A percentile compares a stretch with the other conserved stretches of the same genome.
Conservation (phyloP, 2,888 invertebrate species). For the Eilema sororculum region DNA sequence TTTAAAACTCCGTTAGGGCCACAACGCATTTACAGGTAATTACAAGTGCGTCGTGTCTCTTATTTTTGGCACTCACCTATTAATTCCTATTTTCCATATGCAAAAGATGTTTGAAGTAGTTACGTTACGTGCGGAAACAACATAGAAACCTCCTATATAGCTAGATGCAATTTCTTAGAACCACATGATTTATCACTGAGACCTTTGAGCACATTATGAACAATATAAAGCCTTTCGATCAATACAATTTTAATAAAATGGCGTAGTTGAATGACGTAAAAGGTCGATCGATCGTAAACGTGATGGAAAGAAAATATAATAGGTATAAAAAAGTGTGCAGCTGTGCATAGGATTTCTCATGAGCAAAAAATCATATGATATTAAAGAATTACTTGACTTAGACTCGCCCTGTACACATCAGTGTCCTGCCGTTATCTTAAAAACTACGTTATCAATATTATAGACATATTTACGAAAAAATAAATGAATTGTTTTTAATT, state of each 20-base stretch:
- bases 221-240: background rate
- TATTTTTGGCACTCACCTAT: background rate
- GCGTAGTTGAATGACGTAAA: background rate
- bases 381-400: slow-evolving; percentile 5
- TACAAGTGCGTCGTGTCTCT: background rate
- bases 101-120: background rate
- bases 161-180: background rate
- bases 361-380: background rate
- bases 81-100: background rate
- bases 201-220: background rate
- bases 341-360: background rate
- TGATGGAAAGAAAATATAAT: background rate
- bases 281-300: background rate
- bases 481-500: background rate
- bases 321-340: too few relatives aligned
- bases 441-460: background rate
- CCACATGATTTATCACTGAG: background rate
- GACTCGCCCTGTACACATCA: slow-evolving; percentile 11
- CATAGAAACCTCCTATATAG: background rate
- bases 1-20: too few relatives aligned
- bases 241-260: background rate
- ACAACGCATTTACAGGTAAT: too few relatives aligned
- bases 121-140: background rate
- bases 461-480: background rate
- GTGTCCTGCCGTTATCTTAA: slow-evolving; percentile 4